Evolutionary conservation across 2,113 vertebrate genomes (phyloP), one percentile per base, ranked within the genome.

Genomic region (Maylandia zebra): DNA sequence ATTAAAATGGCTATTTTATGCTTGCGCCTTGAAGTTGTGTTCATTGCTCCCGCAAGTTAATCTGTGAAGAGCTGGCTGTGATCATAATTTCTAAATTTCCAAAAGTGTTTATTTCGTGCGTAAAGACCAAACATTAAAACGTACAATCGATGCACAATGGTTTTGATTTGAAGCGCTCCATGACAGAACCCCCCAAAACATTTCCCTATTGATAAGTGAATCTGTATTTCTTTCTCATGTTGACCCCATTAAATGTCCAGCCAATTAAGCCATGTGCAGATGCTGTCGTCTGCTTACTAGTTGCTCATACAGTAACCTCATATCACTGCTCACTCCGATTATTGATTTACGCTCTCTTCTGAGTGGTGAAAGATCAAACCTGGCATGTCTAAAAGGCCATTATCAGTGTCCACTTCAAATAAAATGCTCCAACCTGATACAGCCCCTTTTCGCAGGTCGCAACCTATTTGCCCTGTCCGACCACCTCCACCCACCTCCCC

Each of bases 371-470:
- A 93, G 93, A 96, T 95, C 95, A 96, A 96, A 96, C 90, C 86
- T 93, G 94, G 93, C 94, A 95, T 91, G 95, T 95, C 95, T 96
- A 91, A 96, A 96, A 96, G 96, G 94, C 96, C 94, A 96, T 97
- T 96, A 96, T 95, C 95, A 95, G 92, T 84, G 56, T 93, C 90
- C 94, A 95, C 95, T 96, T 94, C 94, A 95, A 95, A 96, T 96
- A 95, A 96, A 96, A 95, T 93, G 93, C 91, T 90, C 93, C 93
- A 94, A 96, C 96, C 95, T 93, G 91, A 96, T 96, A 89, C 93
- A 91, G 94, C 79, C 93, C 90, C 91, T 90, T 89, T 93, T 80
- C 88, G 81, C 79, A 91, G 96, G 96, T 95, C 94, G 27, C 85
- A 95, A 96, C 95, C 96, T 85, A 87, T 17, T 56, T 90, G 92